A percentile compares a stretch with the other conserved stretches of the same genome.
Evolutionary conservation across 1,140 invertebrate species (phyloP).

Genomic region (Pteromalus puparum): DNA sequence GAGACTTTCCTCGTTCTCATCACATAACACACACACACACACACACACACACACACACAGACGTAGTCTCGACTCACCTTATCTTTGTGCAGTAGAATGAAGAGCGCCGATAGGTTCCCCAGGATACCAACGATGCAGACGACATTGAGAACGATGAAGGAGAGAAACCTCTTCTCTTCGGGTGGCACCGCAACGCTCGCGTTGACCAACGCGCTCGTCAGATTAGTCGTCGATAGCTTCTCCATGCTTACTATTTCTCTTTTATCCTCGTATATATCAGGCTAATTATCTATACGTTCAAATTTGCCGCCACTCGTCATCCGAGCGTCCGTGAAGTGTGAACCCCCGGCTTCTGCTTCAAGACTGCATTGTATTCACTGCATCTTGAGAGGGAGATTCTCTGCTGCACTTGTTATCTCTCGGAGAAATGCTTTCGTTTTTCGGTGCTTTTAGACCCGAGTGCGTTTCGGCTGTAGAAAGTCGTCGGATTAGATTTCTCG

Average conservation of each 20-base stretch:
- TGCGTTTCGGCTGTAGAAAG: no score
- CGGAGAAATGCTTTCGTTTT: no score
- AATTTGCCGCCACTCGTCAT: background rate
- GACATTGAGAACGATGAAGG: slow-evolving; percentile 71
- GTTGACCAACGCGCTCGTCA: background rate
- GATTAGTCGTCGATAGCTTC: background rate
- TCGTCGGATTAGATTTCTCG: no score
- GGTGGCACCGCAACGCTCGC: background rate
- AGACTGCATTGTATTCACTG: no score
- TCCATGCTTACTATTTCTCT: slow-evolving; percentile 6
- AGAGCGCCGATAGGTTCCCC: slow-evolving; percentile 79
- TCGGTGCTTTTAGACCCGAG: no score
- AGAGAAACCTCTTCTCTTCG: slow-evolving; percentile 8
- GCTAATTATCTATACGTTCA: background rate
- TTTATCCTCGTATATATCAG: background rate
- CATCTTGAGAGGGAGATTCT: no score
- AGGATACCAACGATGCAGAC: slow-evolving; percentile 78
- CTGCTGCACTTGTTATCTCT: no score
- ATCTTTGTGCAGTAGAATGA: slow-evolving; percentile 76
- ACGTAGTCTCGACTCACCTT: slow-evolving; percentile 64
- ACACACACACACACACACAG: no score
- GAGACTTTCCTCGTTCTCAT: no score
- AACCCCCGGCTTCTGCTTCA: no score
- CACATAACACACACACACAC: background rate
- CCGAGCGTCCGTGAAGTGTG: background rate